Evolutionary conservation across 2,797 vertebrate genomes (phyloP).

Genomic region (Trachops cirrhosus): DNA sequence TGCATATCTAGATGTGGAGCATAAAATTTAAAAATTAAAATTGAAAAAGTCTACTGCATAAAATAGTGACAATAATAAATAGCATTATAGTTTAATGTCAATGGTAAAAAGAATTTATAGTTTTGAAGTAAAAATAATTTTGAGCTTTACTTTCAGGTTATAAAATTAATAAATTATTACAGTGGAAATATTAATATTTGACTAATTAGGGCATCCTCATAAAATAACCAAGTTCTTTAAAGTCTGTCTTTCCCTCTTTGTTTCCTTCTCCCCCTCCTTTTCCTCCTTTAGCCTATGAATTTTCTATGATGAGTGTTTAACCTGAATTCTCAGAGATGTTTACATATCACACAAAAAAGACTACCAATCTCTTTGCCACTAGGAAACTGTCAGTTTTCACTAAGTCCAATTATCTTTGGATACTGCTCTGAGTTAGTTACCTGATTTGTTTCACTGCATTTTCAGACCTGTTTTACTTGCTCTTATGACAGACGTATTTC

Average conservation of each 20-base stretch:
- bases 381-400: background rate
- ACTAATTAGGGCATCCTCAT: background rate
- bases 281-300: background rate
- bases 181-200: background rate
- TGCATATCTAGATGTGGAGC: background rate
- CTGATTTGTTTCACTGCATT: conserved; percentile 11
- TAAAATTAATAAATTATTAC: background rate
- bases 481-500: conserved; percentile 44
- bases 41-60: background rate
- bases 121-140: background rate
- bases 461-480: conserved; percentile 4
- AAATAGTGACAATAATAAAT: background rate
- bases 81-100: background rate
- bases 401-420: background rate
- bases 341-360: background rate
- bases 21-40: background rate
- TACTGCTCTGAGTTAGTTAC: background rate
- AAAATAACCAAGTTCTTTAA: background rate
- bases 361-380: background rate
- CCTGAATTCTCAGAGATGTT: conserved; percentile 8
- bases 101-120: background rate
- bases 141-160: background rate
- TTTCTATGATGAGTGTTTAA: background rate
- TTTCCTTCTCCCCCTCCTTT: background rate
- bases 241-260: background rate